Conservation (phyloP, 2,888 invertebrate species). For the Polyommatus iphigenia region DNA sequence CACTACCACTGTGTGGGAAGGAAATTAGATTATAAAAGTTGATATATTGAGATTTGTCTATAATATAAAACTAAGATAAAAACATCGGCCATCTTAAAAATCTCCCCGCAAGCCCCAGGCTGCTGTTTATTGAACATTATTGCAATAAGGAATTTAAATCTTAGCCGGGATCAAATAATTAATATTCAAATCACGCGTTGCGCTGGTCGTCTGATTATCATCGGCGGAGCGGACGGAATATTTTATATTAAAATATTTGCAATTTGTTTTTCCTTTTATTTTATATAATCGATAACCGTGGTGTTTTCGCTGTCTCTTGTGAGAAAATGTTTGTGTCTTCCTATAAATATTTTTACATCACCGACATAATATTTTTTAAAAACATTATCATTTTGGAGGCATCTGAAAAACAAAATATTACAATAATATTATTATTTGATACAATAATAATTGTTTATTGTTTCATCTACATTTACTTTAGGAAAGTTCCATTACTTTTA, state of each 20-base stretch:
- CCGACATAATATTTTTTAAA: no score
- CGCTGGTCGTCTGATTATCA: constrained; percentile 66
- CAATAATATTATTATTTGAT: no score
- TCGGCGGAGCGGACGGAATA: constrained; percentile 53
- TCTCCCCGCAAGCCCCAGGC: background rate
- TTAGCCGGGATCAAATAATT: constrained; percentile 56
- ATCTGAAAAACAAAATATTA: no score
- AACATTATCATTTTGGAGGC: no score
- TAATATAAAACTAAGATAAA: background rate
- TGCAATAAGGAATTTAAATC: constrained; percentile 43
- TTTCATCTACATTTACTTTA: no score
- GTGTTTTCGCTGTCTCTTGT: background rate
- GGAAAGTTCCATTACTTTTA: no score
- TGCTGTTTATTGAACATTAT: constrained; percentile 31
- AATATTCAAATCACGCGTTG: constrained; percentile 62
- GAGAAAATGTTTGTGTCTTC: background rate
- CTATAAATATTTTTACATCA: no score
- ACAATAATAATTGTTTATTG: no score
- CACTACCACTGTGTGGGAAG: no score
- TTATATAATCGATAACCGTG: background rate
- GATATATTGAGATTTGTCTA: no score
- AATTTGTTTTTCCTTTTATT: constrained; percentile 14
- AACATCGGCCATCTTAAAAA: background rate
- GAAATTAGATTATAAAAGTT: no score
- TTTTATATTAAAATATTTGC: constrained; percentile 59